Base-by-base conservation (phyloP, 2,113 vertebrate genomes). In the Aramus guarauna region DNA sequence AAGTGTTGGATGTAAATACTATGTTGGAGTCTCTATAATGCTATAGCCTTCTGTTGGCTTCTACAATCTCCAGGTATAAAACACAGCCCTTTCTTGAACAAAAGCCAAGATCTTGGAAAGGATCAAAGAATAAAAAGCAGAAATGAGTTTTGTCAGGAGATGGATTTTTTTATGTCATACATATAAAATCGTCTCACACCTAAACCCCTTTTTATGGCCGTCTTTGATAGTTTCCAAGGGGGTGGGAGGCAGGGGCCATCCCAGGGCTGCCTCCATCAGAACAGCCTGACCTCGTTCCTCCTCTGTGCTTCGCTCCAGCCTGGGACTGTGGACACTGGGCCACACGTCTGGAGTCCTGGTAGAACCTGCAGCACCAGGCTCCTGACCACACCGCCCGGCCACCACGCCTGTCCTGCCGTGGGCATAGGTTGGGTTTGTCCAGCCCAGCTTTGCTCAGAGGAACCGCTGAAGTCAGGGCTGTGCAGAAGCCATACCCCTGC, bases 1-100 rank as follows among this genome's bases (percentile, higher is more conserved):
- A 83, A 90, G 43, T 45, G 72, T 9, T 75, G 79, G 68, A n/a
- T 85, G 72, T 91, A 96, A 95, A 95, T 41, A 95, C 60, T 39
- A 5, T 3, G 9, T 14, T 59, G 43, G 68, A 84, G 55, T 76
- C 92, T 58, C 93, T 86, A 29, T 39, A 86, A 50, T 26, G 55
- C 79, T 88, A 21, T 7, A 71, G 59, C 11, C 4, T 92, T 71
- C 83, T 68, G 48, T 17, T 78, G 48, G 80, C 64, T 94, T 82
- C 69, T 60, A 64, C 48, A 94, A 60, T n/a, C 39, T n/a, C 60
- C 64, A 48, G 71, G 14, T 68, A 80, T 68, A 97, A 95, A 91
- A 92, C 53, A 94, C 24, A 73, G 39, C 14, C 37, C 69, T 72
- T 84, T 59, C 56, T 45, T 91, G 89, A 90, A 81, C 56, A 91